Conservation (phyloP, 53 echinoderm and acorn worm genomes). For the Echinometra lucunter region DNA sequence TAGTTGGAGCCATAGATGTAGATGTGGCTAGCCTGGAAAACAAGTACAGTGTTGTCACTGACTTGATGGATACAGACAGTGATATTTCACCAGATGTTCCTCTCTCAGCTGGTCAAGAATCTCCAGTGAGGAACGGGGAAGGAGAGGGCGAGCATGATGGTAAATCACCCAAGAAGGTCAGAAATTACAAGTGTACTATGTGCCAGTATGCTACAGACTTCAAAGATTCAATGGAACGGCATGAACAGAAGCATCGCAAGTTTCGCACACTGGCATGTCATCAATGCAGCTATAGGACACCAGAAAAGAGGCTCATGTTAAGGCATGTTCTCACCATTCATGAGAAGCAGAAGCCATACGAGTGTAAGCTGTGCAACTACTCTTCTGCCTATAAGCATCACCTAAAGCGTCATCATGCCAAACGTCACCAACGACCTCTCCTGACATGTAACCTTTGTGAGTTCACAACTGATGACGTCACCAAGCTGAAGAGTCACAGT, state of each 20-base stretch:
- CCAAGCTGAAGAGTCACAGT: constrained; percentile 70
- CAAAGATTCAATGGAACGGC: constrained; percentile 77
- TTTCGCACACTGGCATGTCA: constrained; percentile 81
- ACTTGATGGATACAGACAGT: constrained; percentile 62
- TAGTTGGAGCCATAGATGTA: constrained; percentile 65
- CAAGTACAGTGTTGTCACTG: constrained; percentile 64
- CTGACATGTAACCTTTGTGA: constrained; percentile 79
- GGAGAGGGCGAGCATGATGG: constrained; percentile 35
- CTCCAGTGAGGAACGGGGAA: constrained; percentile 31
- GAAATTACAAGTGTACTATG: constrained; percentile 67
- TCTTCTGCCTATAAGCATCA: constrained; percentile 91
- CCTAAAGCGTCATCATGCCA: constrained; percentile 80
- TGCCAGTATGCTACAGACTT: constrained; percentile 79
- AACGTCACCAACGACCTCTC: constrained; percentile 83
- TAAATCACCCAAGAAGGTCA: constrained; percentile 60
- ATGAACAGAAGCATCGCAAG: constrained; percentile 80
- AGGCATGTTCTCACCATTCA: constrained; percentile 93
- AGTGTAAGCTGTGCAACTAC: constrained; percentile 87
- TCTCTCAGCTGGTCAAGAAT: constrained; percentile 13
- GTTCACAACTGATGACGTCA: constrained; percentile 72
- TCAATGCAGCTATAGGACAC: constrained; percentile 85
- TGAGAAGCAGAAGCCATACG: constrained; percentile 85
- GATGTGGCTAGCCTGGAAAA: constrained; percentile 67
- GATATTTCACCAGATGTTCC: constrained; percentile 64
- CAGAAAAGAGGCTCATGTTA: constrained; percentile 85